Conservation (phyloP, 2,888 invertebrate genomes). For the Diarsia brunnea region DNA sequence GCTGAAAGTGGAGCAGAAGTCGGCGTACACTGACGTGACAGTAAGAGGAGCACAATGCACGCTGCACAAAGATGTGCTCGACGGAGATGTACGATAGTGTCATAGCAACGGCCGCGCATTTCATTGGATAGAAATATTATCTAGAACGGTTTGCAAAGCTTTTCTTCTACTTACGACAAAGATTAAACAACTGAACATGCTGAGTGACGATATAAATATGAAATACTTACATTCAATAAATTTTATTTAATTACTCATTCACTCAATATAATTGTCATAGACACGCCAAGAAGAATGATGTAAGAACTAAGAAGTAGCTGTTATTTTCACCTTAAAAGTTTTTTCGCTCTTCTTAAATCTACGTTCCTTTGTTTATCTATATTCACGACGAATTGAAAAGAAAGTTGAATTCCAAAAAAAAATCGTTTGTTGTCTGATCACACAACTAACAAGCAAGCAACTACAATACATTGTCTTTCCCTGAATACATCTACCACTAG, state of each 20-base stretch:
- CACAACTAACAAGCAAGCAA: too few relatives aligned
- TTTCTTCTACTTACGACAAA: background rate
- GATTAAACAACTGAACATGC: background rate
- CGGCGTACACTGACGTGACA: slow-evolving; percentile 24
- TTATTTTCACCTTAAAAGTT: background rate
- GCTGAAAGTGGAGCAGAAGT: slow-evolving; percentile 6
- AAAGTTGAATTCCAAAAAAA: background rate
- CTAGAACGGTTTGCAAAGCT: background rate
- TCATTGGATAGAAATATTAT: slow-evolving; percentile 6
- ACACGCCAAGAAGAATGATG: background rate
- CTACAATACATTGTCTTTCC: background rate
- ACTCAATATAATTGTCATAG: too few relatives aligned
- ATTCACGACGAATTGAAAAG: background rate
- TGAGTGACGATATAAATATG: background rate
- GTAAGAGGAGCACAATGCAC: slow-evolving; percentile 33
- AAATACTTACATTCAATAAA: background rate
- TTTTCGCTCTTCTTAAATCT: background rate
- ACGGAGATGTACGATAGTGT: slow-evolving; percentile 16
- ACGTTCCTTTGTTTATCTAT: background rate
- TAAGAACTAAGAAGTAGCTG: background rate
- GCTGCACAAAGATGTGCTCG: slow-evolving; percentile 7
- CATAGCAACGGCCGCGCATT: background rate
- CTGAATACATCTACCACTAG: slow-evolving; percentile 6
- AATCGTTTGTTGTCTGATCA: background rate
- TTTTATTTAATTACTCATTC: background rate